Base-by-base conservation (phyloP, 64 coral and sea anemone genomes). In the Pachyseris speciosa region DNA sequence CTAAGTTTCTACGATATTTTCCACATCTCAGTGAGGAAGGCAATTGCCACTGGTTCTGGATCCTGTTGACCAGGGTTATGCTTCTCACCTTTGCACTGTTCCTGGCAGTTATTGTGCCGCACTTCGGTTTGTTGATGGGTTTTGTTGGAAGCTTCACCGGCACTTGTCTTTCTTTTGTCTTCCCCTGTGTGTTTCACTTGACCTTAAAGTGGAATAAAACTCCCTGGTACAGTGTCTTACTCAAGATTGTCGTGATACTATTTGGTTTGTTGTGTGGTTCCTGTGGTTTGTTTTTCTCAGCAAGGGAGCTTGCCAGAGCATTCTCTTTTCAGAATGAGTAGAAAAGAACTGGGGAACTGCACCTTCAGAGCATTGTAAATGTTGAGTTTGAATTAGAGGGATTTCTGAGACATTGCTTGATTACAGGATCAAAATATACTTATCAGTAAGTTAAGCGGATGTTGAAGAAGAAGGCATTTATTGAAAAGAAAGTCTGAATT, bases 111-210 rank as follows among this genome's bases (percentile, higher is more conserved):
- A 72, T 96, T 42, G 94, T 96, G 1, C 94, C 94, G 2, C 94
- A 96, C 52, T 96, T 96, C 93, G 94, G 90, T 77, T 74, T 96
- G 53, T 52, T 96, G 12, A 96, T 96, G 94, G 94, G 94, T 22
- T 75, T 96, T 28, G 91, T 96, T 17, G 94, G 94, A 13, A 96
- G 94, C 31, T 96, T 96, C 52, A 96, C 94, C 20, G 94, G 94
- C 17, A 96, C 90, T 4, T 96, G 94, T 53, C 86, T 96, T 37
- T 96, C 90, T 9, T 96, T 96, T 93, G 94, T 93, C n/a, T 96
- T 96, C 16, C 94, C 94, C 2, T 97, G 95, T 80, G 52, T 97
- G 11, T 97, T 97, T 74, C 95, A 97, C 67, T 50, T 97, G 25
- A 93, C 84, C 36, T 75, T 97, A n/a, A 93, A 97, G 47, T 97